Conservation (phyloP, 2,797 vertebrate genomes). For the Cheirogaleus major region DNA sequence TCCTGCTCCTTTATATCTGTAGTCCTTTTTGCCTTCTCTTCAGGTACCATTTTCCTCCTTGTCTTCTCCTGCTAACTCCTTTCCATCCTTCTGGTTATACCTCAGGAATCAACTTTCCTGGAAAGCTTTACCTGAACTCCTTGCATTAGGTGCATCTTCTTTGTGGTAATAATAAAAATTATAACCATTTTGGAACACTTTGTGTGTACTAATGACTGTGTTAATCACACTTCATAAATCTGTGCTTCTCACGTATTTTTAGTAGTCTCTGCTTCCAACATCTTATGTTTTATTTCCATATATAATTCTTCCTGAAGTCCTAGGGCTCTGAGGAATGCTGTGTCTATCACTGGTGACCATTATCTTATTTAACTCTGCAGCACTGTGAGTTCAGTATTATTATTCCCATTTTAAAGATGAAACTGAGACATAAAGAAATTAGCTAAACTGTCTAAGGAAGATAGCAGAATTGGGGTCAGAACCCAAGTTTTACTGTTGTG, state of each 20-base stretch:
- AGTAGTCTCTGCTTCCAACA: not conserved
- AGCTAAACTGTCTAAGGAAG: not conserved
- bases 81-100: not conserved
- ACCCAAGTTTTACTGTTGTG: not conserved
- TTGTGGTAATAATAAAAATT: constrained; percentile 14
- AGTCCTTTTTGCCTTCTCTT: not conserved
- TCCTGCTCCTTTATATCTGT: not conserved
- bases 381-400: not conserved
- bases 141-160: not conserved
- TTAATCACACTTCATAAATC: not conserved
- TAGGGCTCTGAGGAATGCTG: not conserved
- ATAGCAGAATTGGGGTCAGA: not conserved
- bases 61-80: not conserved
- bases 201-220: not conserved
- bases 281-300: not conserved
- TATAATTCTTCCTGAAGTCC: not conserved
- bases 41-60: not conserved
- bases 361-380: not conserved
- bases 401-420: not conserved
- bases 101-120: not conserved
- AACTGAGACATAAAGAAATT: not conserved
- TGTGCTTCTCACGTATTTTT: constrained; percentile 29
- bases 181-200: not conserved
- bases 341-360: not conserved
- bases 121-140: not conserved